phyloP scores from a whole-genome alignment of 2,797 vertebrate species.

The Enoplosus armatus region DNA sequence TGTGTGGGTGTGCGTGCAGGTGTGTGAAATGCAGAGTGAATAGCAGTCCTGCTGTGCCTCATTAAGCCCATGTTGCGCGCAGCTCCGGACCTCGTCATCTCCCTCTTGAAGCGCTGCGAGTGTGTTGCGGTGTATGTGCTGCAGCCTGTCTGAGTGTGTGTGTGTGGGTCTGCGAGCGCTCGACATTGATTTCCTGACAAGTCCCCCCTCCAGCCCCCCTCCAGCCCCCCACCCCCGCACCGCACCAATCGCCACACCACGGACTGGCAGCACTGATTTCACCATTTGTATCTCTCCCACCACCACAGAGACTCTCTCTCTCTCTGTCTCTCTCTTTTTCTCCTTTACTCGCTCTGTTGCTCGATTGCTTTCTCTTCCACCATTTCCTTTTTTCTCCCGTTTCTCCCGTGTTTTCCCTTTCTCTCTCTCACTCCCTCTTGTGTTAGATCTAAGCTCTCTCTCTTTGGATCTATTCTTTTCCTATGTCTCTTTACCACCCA shows the following conservation, averaged over 20 bases:
- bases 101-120: slow-evolving; percentile 61
- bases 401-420: slow-evolving; percentile 5
- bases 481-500: slow-evolving; percentile 54
- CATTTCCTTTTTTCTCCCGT: slow-evolving; percentile 9
- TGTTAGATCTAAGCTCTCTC: too few relatives aligned
- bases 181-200: slow-evolving; percentile 83
- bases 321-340: not conserved
- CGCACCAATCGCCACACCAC: slow-evolving; percentile 57
- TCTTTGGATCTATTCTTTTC: slow-evolving; percentile 43
- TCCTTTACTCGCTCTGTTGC: slow-evolving; percentile 12
- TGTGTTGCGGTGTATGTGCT: slow-evolving; percentile 43
- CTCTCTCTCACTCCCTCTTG: slow-evolving; percentile 14
- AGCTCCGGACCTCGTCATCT: slow-evolving; percentile 81
- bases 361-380: not conserved
- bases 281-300: slow-evolving; percentile 69
- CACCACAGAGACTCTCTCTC: slow-evolving; percentile 27
- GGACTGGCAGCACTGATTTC: slow-evolving; percentile 75
- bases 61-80: slow-evolving; percentile 84
- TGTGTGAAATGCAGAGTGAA: slow-evolving; percentile 65
- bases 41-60: slow-evolving; percentile 83
- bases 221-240: slow-evolving; percentile 45
- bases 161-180: slow-evolving; percentile 60
- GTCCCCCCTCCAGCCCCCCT: slow-evolving; percentile 38
- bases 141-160: slow-evolving; percentile 17
- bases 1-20: slow-evolving; percentile 44